Evolutionary conservation across 2,797 vertebrate genomes (phyloP).

Genomic region (Pipistrellus pygmaeus): DNA sequence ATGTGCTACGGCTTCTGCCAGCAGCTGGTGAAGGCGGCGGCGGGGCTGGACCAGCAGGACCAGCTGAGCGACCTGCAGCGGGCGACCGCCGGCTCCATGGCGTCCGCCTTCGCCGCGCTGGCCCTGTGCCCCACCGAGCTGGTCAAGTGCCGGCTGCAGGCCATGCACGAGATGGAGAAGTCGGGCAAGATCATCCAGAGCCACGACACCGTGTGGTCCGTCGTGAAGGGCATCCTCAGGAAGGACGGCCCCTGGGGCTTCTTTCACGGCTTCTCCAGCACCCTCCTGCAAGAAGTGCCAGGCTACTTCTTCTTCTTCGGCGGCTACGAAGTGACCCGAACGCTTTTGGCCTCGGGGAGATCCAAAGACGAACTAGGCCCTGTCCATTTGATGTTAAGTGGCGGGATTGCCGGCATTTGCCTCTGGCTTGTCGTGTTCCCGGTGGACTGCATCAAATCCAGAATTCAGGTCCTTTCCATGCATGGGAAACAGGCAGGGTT

Average conservation of each 20-base stretch:
- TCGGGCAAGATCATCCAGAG: constrained; percentile 92
- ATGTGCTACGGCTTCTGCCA: constrained; percentile 96
- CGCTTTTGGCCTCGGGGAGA: constrained; percentile 92
- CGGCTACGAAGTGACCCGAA: constrained; percentile 94
- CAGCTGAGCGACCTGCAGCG: constrained; percentile 95
- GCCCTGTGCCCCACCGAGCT: constrained; percentile 97
- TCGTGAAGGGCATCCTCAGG: constrained; percentile 92
- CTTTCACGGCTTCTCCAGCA: constrained; percentile 95
- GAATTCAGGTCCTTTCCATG: constrained; percentile 99
- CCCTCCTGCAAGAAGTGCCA: constrained; percentile 95
- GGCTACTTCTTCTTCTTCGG: constrained; percentile 99
- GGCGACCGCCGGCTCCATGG: constrained; percentile 94
- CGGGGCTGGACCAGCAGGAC: constrained; percentile 86
- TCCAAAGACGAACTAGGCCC: constrained; percentile 96
- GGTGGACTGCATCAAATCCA: constrained; percentile 97
- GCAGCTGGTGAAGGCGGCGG: constrained; percentile 88
- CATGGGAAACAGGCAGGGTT: constrained; percentile 93
- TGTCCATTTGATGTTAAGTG: constrained; percentile 93
- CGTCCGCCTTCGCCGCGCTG: constrained; percentile 95
- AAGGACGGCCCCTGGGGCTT: constrained; percentile 94
- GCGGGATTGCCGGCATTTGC: constrained; percentile 94
- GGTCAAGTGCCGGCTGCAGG: constrained; percentile 97
- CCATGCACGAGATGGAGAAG: constrained; percentile 95
- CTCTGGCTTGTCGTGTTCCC: constrained; percentile 97
- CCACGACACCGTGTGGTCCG: constrained; percentile 94